Base-by-base conservation (phyloP, 2,797 vertebrate genomes). In the Peromyscus attwateri region DNA sequence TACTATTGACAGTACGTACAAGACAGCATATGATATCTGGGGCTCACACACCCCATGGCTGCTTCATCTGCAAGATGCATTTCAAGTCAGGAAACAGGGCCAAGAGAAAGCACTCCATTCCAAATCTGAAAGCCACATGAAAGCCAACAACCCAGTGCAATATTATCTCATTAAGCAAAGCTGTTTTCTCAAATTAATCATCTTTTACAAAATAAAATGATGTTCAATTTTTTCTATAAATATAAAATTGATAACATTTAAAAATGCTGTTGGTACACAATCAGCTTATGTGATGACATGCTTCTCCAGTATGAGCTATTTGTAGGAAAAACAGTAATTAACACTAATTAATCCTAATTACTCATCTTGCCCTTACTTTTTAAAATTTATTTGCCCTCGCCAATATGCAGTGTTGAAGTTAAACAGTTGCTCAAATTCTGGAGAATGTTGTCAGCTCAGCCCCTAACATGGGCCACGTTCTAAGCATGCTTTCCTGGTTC, bases 161-260 rank as follows among this genome's bases (percentile, higher is more conserved):
- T 97, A 97, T 97, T 97, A 97, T 97, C 95, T 97, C 95, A 97
- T 96, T 97, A 97, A 97, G 94, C 37, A 97, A 97, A 97, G 90
- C 87, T 85, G 60, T 95, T 97, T 85, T 16, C 64, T 73, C 34
- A 60, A 83, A 71, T 97, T 93, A 93, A 9, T 97, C 97, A 94
- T 87, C 93, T 68, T 95, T 92, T 34, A 88, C 92, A 96, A 97
- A 97, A 94, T 68, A 95, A 97, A 95, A 70, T 77, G 93, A 95
- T 95, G 97, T 75, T 93, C 91, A 3, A 2, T 97, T 96, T 88
- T 10, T 16, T 64, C 62, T 60, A n/a, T 66, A 91, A 77, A 75
- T 60, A n/a, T 49, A 94, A 93, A n/a, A 81, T 68, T 66, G 57
- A 60, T 52, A 77, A 93, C 94, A 97, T 52, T 97, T 89, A 97